Evolutionary conservation across 2,113 vertebrate species (phyloP).

Genomic region (Brienomyrus brachyistius): DNA sequence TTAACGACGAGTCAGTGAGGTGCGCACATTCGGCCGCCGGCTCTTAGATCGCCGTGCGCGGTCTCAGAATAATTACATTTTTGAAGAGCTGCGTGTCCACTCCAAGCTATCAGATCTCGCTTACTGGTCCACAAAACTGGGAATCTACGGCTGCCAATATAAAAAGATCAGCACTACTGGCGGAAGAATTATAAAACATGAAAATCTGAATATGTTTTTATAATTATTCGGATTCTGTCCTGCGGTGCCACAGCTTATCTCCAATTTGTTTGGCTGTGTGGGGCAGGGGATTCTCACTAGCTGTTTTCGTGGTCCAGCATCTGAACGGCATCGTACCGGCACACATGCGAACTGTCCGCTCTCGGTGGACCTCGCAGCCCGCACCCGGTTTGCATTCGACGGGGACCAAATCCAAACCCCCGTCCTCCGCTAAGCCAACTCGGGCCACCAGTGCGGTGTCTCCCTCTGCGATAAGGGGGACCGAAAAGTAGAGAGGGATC

Average conservation of each 20-base stretch:
- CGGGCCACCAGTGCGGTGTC: slow-evolving; percentile 33
- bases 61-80: slow-evolving; percentile 4
- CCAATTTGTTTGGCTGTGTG: not conserved
- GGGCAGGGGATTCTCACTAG: slow-evolving; percentile 4
- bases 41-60: too few species aligned
- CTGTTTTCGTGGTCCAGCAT: not conserved
- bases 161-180: not conserved
- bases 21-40: not conserved
- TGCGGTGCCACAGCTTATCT: not conserved
- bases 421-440: slow-evolving; percentile 36
- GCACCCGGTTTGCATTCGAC: slow-evolving; percentile 27
- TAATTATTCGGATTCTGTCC: not conserved
- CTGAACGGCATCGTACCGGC: slow-evolving; percentile 25
- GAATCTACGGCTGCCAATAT: not conserved
- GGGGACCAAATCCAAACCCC: slow-evolving; percentile 33
- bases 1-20: not conserved
- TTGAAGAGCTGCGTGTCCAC: not conserved
- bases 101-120: not conserved
- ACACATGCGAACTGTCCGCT: slow-evolving; percentile 26
- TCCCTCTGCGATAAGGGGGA: slow-evolving; percentile 23
- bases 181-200: not conserved
- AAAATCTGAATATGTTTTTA: not conserved
- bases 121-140: not conserved
- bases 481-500: slow-evolving; percentile 30
- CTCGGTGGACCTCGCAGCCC: slow-evolving; percentile 20